Evolutionary conservation across 2,113 vertebrate genomes (phyloP).

Genomic region (Shinisaurus crocodilurus): DNA sequence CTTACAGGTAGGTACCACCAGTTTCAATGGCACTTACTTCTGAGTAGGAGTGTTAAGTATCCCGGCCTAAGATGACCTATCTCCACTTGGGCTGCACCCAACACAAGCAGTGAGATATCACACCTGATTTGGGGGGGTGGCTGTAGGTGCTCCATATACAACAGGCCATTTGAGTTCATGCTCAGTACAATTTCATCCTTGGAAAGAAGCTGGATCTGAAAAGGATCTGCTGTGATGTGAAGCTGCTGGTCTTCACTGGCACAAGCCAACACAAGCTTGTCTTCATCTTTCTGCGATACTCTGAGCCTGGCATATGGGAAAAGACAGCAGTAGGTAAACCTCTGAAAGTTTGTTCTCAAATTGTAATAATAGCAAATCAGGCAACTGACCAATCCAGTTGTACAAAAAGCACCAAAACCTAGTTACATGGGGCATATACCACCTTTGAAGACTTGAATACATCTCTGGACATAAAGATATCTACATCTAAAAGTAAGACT

Average conservation of each 20-base stretch:
- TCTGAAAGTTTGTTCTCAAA: not conserved
- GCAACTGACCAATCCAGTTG: not conserved
- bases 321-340: slow-evolving; percentile 19
- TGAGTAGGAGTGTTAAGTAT: not conserved
- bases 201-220: slow-evolving; percentile 83
- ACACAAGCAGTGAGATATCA: not conserved
- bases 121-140: slow-evolving; percentile 73
- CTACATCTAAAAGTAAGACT: not conserved
- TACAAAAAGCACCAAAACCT: slow-evolving; percentile 11
- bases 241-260: slow-evolving; percentile 74
- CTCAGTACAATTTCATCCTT: slow-evolving; percentile 81
- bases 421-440: not conserved
- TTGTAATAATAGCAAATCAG: not conserved
- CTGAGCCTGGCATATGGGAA: slow-evolving; percentile 78
- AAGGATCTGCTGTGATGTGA: slow-evolving; percentile 80
- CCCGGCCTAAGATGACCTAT: not conserved
- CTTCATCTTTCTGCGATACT: slow-evolving; percentile 71
- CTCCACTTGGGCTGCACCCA: slow-evolving; percentile 15
- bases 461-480: not conserved
- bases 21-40: not conserved
- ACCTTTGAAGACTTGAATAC: not conserved
- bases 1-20: not conserved
- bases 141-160: slow-evolving; percentile 88
- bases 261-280: slow-evolving; percentile 77
- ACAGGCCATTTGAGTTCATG: slow-evolving; percentile 83